Conservation (phyloP, 1,140 invertebrate genomes). For the Plodia interpunctella region DNA sequence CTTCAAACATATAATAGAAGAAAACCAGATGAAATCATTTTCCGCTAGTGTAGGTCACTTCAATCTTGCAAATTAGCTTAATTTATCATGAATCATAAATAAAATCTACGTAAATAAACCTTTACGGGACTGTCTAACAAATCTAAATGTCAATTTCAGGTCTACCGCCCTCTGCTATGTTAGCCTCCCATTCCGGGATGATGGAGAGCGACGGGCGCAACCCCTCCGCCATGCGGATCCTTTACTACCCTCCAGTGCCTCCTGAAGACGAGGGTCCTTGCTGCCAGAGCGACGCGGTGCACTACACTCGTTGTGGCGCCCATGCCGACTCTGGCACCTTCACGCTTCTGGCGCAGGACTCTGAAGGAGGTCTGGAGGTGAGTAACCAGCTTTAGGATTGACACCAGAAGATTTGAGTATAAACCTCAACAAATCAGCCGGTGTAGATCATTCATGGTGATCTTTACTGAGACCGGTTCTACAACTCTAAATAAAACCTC, state of each 20-base stretch:
- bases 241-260: conserved; percentile 83
- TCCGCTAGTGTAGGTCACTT: no score
- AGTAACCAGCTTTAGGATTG: conserved; percentile 7
- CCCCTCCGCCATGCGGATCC: conserved; percentile 81
- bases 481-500: no score
- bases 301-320: conserved; percentile 81
- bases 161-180: conserved; percentile 48
- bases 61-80: no score
- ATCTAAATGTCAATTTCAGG: conserved; percentile 30
- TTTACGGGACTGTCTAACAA: background rate
- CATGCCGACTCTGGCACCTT: conserved; percentile 87
- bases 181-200: conserved; percentile 81
- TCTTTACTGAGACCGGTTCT: no score
- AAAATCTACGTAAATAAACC: no score
- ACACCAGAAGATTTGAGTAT: conserved; percentile 3
- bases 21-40: no score
- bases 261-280: conserved; percentile 73
- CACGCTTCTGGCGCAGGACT: conserved; percentile 85
- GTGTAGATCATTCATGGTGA: no score
- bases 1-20: no score
- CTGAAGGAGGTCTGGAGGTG: conserved; percentile 79
- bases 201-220: conserved; percentile 79
- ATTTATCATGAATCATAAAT: no score
- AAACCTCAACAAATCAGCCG: background rate
- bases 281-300: conserved; percentile 42